Evolutionary conservation across 2,888 invertebrate species (phyloP).

Genomic region (Hipparchia sbordonii): DNA sequence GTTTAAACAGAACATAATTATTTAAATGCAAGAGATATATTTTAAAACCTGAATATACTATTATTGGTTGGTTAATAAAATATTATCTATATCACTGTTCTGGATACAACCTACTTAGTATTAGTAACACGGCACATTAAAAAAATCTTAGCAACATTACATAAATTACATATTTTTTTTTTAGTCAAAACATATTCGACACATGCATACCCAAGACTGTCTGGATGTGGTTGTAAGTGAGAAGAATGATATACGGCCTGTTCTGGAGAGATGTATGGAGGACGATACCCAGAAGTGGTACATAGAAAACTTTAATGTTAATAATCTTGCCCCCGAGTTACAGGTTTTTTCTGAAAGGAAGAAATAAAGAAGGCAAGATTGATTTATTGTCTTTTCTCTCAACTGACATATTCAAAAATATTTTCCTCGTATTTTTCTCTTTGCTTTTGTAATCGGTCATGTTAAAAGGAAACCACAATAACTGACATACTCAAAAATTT

Average conservation of each 20-base stretch:
- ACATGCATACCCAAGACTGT: constrained; percentile 32
- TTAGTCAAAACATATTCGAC: constrained; percentile 34
- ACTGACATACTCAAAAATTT: too few relatives aligned
- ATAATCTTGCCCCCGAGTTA: constrained; percentile 23
- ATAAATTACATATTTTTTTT: background rate
- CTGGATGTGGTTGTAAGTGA: constrained; percentile 22
- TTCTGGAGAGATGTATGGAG: constrained; percentile 27
- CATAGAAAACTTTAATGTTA: constrained; percentile 28
- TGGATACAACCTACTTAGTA: too few relatives aligned
- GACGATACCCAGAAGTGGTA: constrained; percentile 33
- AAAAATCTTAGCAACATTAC: too few relatives aligned
- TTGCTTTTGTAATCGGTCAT: background rate
- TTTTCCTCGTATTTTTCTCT: too few relatives aligned
- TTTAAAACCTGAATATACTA: too few relatives aligned
- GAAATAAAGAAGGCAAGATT: background rate
- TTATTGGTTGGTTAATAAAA: too few relatives aligned
- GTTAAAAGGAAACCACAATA: background rate
- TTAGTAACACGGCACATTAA: too few relatives aligned
- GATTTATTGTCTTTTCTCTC: background rate
- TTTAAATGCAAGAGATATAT: too few relatives aligned
- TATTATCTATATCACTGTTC: too few relatives aligned
- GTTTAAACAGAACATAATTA: too few relatives aligned
- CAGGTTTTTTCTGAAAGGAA: constrained; percentile 14
- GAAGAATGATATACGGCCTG: constrained; percentile 15
- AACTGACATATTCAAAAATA: too few relatives aligned